Conservation (phyloP, 2,797 vertebrate genomes). For the Arctocebus calabarensis region DNA sequence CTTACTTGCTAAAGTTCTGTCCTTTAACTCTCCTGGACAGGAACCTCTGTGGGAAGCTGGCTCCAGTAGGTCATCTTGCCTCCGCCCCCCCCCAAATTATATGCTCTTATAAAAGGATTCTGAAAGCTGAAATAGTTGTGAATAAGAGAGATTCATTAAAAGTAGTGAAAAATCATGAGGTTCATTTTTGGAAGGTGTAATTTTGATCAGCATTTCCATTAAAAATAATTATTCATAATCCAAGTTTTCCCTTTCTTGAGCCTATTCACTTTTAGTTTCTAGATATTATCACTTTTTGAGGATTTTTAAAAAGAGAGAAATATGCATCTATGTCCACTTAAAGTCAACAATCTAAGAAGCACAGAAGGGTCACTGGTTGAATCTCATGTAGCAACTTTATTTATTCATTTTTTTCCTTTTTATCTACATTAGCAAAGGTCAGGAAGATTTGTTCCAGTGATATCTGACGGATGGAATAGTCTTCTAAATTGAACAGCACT, state of each 20-base stretch:
- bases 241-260: background rate
- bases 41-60: no score
- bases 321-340: background rate
- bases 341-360: background rate
- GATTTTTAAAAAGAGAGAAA: background rate
- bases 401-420: background rate
- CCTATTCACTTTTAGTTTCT: background rate
- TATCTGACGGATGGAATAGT: slow-evolving; percentile 70
- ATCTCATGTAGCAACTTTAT: slow-evolving; percentile 62
- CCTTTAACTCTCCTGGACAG: background rate
- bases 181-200: background rate
- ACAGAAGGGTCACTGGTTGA: background rate
- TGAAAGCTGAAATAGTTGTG: background rate
- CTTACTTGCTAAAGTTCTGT: no score
- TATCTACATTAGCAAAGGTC: slow-evolving; percentile 80
- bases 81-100: no score
- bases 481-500: slow-evolving; percentile 67
- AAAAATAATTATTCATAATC: background rate
- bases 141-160: background rate
- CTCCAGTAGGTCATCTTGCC: no score
- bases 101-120: background rate
- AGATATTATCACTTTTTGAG: background rate
- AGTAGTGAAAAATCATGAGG: background rate
- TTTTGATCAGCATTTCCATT: background rate
- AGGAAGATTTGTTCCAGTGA: slow-evolving; percentile 75